Evolutionary conservation across 2,888 invertebrate genomes (phyloP), one percentile per base, ranked within the genome.

Genomic region (Lathronympha strigana): DNA sequence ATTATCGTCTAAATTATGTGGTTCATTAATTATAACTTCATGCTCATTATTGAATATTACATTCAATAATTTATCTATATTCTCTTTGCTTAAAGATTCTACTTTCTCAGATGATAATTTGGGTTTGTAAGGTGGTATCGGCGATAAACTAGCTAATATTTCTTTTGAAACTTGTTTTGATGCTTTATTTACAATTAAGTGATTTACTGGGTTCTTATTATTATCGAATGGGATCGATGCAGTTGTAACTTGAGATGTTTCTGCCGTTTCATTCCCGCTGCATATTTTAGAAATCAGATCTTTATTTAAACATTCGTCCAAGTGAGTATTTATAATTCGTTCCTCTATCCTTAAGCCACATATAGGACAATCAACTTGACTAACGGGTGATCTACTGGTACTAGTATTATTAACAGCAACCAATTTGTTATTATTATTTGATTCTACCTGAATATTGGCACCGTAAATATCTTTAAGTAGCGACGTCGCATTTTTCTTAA

Each of bases 281-380:
- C 70, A 70, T 45, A 89, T 70, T 68, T 77, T 77, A 45, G 84
- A 78, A 66, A 91, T 81, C 0, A 87, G 70, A 38, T 83, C 85
- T 74, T 78, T 88, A 70, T 89, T 91, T 13, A 92, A 75, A 76
- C 92, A 93, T 76, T 88, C 87, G 77, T 92, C 90, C 72, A 92
- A 72, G 75, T 93, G 92, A 50, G 66, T 73, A 69, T 93, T 92
- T 68, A 93, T 90, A 68, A 80, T 72, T 50, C 72, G 72, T 67
- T 72, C 76, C 43, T 72, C 72, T 28, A 93, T 73, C 73, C 81
- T 79, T 9, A 62, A 53, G 67, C 80, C 81, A 76, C 94, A 94
- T 61, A 93, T 79, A 8, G 93, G 93, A 77, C 94, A 94, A 36
- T 86, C 76, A 1, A 92, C 86, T 67, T 78, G 69, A 19, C 77